Conservation (phyloP, 1,140 invertebrate genomes). For the Oreohelix idahoensis region DNA sequence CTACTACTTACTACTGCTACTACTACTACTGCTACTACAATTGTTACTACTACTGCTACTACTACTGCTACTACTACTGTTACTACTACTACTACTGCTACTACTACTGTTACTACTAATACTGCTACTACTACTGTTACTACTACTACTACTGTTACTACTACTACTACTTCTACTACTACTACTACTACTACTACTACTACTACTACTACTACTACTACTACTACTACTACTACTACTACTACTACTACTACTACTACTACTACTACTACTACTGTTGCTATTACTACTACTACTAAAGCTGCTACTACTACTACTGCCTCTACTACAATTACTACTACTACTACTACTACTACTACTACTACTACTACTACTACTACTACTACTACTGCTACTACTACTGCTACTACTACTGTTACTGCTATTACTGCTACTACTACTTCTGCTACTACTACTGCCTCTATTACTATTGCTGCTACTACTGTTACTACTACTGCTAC, state of each 20-base stretch:
- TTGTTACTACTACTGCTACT: neutral
- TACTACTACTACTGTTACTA: slow-evolving; percentile 1
- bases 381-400: slow-evolving; percentile 15
- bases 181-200: neutral
- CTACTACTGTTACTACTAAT: slow-evolving; percentile 14
- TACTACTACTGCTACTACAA: too few species aligned
- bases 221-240: slow-evolving; percentile 2
- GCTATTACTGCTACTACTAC: neutral
- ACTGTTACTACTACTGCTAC: slow-evolving; percentile 16
- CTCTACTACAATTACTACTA: too few species aligned
- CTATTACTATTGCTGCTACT: neutral
- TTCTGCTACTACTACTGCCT: too few species aligned
- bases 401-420: slow-evolving; percentile 6
- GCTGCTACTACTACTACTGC: too few species aligned
- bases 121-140: neutral
- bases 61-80: slow-evolving; percentile 8
- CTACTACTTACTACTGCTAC: too few species aligned
- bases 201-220: slow-evolving; percentile 13
- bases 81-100: slow-evolving; percentile 22
- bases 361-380: slow-evolving; percentile 8
- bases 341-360: slow-evolving; percentile 25
- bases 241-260: neutral
- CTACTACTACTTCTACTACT: too few species aligned
- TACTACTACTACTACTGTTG: slow-evolving; percentile 6
- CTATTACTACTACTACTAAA: too few species aligned